phyloP scores from a whole-genome alignment of 2,888 invertebrate species.

The Melanophora roralis region DNA sequence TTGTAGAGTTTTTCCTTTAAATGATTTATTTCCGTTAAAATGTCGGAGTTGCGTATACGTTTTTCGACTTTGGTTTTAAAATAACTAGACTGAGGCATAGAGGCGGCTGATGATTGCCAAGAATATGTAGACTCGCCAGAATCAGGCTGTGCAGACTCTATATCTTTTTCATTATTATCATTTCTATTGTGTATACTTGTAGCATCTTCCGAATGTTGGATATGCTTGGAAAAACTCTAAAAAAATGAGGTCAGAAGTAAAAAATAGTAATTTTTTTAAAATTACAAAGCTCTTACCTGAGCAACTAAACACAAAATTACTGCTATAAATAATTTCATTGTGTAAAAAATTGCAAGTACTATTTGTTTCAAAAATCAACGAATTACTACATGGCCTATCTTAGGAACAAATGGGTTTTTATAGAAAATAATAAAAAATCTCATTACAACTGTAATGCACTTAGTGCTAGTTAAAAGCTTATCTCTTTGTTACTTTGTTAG shows the following conservation, averaged over 20 bases:
- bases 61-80: slow-evolving; percentile 37
- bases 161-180: not conserved
- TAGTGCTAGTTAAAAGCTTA: not conserved
- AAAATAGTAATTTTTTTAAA: not conserved
- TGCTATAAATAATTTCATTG: slow-evolving; percentile 32
- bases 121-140: not conserved
- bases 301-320: slow-evolving; percentile 17
- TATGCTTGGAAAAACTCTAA: not conserved
- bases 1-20: slow-evolving; percentile 21
- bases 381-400: not conserved
- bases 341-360: not conserved
- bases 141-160: not conserved
- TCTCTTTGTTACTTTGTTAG: not conserved
- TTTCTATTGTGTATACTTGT: not conserved
- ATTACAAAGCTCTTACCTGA: slow-evolving; percentile 11
- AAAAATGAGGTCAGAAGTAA: no score
- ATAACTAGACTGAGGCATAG: not conserved
- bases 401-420: not conserved
- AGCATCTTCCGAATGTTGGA: not conserved
- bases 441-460: not conserved
- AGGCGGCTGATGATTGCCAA: slow-evolving; percentile 12
- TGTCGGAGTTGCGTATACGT: slow-evolving; percentile 23
- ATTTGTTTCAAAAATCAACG: not conserved
- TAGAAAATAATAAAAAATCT: slow-evolving; percentile 4
- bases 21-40: not conserved